Evolutionary conservation across 2,113 vertebrate species (phyloP).

Genomic region (Haemorhous mexicanus): DNA sequence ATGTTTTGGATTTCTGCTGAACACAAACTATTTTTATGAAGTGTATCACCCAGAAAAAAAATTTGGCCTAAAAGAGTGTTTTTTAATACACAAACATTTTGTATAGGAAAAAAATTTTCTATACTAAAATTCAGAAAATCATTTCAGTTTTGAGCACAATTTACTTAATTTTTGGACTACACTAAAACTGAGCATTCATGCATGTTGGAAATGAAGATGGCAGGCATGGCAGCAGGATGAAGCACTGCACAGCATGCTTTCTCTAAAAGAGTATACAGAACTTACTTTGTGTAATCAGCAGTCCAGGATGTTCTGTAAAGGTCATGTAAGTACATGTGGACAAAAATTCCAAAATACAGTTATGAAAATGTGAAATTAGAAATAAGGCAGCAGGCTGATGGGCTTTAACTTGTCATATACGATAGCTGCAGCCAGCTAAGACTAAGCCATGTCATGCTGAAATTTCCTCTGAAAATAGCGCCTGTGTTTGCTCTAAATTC

Average conservation of each 20-base stretch:
- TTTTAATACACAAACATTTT: not conserved
- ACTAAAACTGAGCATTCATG: not conserved
- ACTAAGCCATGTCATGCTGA: not conserved
- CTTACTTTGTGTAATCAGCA: not conserved
- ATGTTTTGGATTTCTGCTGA: not conserved
- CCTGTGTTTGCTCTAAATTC: not conserved
- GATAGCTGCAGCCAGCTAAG: not conserved
- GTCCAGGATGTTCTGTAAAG: not conserved
- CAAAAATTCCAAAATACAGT: not conserved
- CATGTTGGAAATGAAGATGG: not conserved
- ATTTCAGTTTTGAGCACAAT: not conserved
- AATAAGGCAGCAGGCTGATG: not conserved
- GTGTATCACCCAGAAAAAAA: not conserved
- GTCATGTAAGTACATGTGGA: not conserved
- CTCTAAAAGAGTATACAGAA: not conserved
- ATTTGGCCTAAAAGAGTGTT: not conserved
- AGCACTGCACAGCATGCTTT: not conserved
- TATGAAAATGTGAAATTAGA: not conserved
- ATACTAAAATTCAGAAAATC: not conserved
- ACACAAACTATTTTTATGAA: not conserved
- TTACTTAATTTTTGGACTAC: not conserved
- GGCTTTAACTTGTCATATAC: not conserved
- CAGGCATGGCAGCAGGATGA: not conserved
- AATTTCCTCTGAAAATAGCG: not conserved
- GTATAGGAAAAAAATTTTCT: not conserved